Percentiles rank a stretch among this genome's conserved stretches.
Evolutionary conservation across 2,797 vertebrate genomes (phyloP).

Genomic region (Vipera ursinii): DNA sequence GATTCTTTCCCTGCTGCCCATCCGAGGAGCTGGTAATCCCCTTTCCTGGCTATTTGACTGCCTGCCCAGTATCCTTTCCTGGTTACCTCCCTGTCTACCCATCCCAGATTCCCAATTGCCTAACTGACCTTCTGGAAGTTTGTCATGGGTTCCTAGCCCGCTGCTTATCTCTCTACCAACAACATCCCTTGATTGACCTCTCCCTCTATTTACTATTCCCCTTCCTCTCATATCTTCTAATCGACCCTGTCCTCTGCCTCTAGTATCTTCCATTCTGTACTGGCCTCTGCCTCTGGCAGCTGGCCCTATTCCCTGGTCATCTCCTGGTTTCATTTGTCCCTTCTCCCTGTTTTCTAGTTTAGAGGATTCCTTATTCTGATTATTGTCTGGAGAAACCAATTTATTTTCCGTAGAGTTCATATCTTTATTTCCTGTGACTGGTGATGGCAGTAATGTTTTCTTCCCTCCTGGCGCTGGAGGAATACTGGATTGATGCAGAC

Average conservation of each 20-base stretch:
- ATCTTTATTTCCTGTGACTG: conserved; percentile 64
- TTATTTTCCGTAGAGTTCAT: conserved; percentile 72
- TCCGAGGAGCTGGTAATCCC: conserved; percentile 30
- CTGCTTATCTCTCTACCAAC: conserved; percentile 68
- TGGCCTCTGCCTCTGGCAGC: conserved; percentile 72
- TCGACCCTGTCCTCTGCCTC: conserved; percentile 67
- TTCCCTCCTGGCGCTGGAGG: conserved; percentile 56
- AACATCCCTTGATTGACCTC: conserved; percentile 58
- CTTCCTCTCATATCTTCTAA: conserved; percentile 56
- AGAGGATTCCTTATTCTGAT: conserved; percentile 57
- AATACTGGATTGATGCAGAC: conserved; percentile 59
- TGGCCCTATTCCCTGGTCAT: conserved; percentile 75
- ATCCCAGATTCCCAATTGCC: conserved; percentile 48
- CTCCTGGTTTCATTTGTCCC: conserved; percentile 73
- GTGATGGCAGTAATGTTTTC: conserved; percentile 39
- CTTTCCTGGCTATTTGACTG: conserved; percentile 63
- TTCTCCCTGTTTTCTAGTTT: conserved; percentile 65
- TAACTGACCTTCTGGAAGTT: conserved; percentile 32
- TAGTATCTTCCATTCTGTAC: conserved; percentile 61
- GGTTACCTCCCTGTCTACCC: conserved; percentile 40
- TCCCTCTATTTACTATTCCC: conserved; percentile 68
- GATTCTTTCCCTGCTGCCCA: conserved; percentile 46
- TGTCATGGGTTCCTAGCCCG: conserved; percentile 51
- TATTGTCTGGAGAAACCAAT: conserved; percentile 69
- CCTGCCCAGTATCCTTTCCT: conserved; percentile 52